phyloP scores from a whole-genome alignment of 2,113 vertebrate species.

The Rhadina sibilatrix region DNA sequence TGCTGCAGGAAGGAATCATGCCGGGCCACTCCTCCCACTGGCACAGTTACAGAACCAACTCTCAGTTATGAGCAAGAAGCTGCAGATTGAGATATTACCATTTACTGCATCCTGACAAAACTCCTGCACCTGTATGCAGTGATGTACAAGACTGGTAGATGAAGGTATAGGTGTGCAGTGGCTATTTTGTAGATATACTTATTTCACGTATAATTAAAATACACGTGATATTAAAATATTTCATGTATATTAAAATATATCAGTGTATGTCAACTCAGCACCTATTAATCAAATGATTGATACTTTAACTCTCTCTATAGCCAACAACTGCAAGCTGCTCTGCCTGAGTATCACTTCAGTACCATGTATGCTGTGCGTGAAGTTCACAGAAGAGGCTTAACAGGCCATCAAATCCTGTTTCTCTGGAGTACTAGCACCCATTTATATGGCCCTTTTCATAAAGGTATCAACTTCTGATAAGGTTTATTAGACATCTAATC shows the following conservation, averaged over 20 bases:
- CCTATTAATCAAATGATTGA: background rate
- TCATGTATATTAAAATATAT: background rate
- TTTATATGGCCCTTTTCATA: background rate
- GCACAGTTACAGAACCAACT: background rate
- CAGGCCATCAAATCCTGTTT: background rate
- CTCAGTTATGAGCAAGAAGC: background rate
- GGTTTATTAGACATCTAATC: background rate
- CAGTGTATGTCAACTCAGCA: background rate
- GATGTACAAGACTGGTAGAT: background rate
- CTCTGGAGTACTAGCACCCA: background rate
- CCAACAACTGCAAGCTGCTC: background rate
- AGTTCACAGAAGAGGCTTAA: background rate
- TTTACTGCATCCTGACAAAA: background rate
- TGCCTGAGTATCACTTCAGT: background rate
- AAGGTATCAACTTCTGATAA: background rate
- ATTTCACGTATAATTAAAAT: background rate
- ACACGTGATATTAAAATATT: background rate
- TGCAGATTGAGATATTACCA: background rate
- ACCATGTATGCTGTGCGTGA: background rate
- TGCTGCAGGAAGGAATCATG: background rate
- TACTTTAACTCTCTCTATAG: background rate
- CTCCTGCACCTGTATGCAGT: background rate
- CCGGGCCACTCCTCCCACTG: background rate
- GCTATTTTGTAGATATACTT: background rate
- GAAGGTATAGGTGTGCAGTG: background rate